Conservation (phyloP, 2,888 invertebrate genomes). For the Drosophila paramelanica region DNA sequence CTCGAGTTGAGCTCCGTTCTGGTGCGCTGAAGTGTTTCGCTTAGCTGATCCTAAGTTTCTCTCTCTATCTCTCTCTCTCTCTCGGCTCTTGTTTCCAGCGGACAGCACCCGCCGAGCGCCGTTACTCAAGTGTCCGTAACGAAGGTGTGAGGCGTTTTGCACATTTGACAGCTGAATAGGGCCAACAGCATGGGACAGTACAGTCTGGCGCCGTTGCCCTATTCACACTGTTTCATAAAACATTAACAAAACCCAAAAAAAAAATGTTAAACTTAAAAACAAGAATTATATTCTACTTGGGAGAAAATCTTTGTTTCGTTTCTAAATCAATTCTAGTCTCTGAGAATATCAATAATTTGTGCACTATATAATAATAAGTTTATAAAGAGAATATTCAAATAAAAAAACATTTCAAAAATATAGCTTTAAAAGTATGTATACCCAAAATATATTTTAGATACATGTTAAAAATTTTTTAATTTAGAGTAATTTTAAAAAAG, state of each 20-base stretch:
- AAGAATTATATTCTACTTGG: no score
- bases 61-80: not conserved
- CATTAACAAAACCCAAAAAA: not conserved
- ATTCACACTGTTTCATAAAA: not conserved
- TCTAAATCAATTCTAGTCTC: no score
- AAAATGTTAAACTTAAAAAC: not conserved
- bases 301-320: no score
- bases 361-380: no score
- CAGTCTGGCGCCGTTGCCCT: constrained; percentile 47
- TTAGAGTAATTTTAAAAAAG: no score
- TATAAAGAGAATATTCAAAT: no score
- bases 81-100: constrained; percentile 7
- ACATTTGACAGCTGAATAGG: constrained; percentile 65
- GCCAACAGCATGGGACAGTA: constrained; percentile 39
- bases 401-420: no score
- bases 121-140: constrained; percentile 59
- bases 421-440: no score
- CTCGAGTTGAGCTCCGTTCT: constrained; percentile 10
- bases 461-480: no score
- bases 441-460: no score
- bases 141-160: constrained; percentile 60
- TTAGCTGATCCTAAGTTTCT: constrained; percentile 50
- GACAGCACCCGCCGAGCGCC: constrained; percentile 42
- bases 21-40: constrained; percentile 49
- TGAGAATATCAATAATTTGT: no score